Evolutionary conservation across 2,888 invertebrate species (phyloP).

Genomic region (Glaucopsyche alexis): DNA sequence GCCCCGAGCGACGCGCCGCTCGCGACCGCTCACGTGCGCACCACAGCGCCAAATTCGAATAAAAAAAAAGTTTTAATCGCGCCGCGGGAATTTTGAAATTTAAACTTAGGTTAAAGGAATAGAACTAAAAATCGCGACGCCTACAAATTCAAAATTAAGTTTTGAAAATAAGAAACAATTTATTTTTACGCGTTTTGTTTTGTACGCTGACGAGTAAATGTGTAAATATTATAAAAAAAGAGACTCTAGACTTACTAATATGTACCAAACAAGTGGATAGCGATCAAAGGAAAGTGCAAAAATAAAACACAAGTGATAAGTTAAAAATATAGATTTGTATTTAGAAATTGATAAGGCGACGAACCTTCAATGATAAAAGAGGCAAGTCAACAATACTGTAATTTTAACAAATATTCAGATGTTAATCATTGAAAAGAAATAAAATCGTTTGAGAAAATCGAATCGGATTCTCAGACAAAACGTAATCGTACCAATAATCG

Average conservation of each 20-base stretch:
- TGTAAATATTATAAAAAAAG: neutral
- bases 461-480: constrained; percentile 78
- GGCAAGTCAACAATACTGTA: constrained; percentile 75
- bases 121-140: too few species aligned
- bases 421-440: constrained; percentile 49
- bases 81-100: constrained; percentile 39
- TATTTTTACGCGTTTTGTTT: neutral
- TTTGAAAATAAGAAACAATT: neutral
- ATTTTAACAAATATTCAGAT: constrained; percentile 59
- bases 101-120: constrained; percentile 34
- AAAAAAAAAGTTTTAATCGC: constrained; percentile 35
- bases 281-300: neutral
- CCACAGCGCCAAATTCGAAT: constrained; percentile 58
- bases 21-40: constrained; percentile 54
- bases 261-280: neutral
- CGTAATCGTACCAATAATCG: constrained; percentile 75
- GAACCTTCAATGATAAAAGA: constrained; percentile 63
- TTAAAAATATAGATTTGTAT: neutral
- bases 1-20: constrained; percentile 68
- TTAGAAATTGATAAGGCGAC: neutral
- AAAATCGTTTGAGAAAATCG: constrained; percentile 71
- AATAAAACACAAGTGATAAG: neutral
- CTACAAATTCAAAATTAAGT: neutral
- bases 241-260: neutral
- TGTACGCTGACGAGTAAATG: neutral